Base-by-base conservation (phyloP, 1,140 invertebrate genomes). In the Heterodera schachtii region DNA sequence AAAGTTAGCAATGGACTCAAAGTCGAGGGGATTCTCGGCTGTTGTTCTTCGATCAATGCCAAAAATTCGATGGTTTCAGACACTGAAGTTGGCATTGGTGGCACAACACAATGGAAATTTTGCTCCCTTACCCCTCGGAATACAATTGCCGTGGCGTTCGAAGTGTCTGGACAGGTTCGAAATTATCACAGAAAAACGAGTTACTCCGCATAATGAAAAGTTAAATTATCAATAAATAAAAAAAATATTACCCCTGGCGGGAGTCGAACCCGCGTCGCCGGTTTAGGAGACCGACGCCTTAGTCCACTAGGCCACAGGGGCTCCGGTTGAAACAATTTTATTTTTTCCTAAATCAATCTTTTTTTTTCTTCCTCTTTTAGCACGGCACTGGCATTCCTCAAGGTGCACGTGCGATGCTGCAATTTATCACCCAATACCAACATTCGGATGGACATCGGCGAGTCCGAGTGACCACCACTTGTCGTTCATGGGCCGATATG, bases 361-460 rank as follows among this genome's bases (percentile, higher is more conserved):
- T 66, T 87, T 90, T 19, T 87, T 97, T 4, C 41, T 49, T 74
- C 64, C 3, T 64, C 75, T 71, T 84, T 83, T 69, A 83, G 92
- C 96, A 98, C 90, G 94, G 95, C 46, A 94, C 95, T 9, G 95
- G 95, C 0, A 95, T 98, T 84, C 96, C 96, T 0, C 96, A 97
- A 91, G 96, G 96, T 70, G 95, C 96, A 0, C 92, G 95, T 75
- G 97, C 96, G 0, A 98, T 95, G 88, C 94, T 99, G 80, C 98
- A 99, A 91, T 97, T 99, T 90, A 97, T 99, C 69, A 99, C 96
- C 5, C 95, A 98, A 87, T 98, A 98, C 91, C 96, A 98, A 91
- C 97, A 99, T 91, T 94, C 96, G n/a, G 96, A 94, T 91, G 97
- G 98, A 3, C 95, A 98, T 90, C 93, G 94, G 76, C 93, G 96